Evolutionary conservation across 1,140 invertebrate species (phyloP).

Genomic region (Pseudoatta argentina): DNA sequence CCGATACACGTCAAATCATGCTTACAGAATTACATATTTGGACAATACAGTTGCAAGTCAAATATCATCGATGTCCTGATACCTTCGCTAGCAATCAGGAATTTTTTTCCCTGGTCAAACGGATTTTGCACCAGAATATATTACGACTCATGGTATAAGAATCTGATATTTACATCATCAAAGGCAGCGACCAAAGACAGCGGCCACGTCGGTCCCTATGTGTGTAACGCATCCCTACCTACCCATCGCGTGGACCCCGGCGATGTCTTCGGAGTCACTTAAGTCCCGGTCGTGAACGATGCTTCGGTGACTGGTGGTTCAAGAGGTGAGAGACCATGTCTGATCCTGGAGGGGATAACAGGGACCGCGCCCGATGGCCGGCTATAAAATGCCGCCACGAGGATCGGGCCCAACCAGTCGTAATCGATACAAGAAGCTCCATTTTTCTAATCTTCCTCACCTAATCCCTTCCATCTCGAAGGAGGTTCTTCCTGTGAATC

Average conservation of each 20-base stretch:
- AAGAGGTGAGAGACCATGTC: conserved; percentile 73
- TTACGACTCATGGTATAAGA: background rate
- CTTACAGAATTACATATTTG: no score
- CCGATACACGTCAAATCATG: no score
- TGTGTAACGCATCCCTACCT: background rate
- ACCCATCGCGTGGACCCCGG: background rate
- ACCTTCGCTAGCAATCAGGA: background rate
- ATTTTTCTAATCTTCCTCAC: conserved; percentile 50
- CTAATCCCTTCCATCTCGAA: conserved; percentile 15
- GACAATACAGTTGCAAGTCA: background rate
- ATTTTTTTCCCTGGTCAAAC: background rate
- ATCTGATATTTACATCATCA: no score
- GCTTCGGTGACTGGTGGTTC: conserved; percentile 74
- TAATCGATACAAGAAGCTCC: conserved; percentile 79
- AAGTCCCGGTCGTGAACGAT: conserved; percentile 58
- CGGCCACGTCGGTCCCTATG: background rate
- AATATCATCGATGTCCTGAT: background rate
- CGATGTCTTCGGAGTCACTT: conserved; percentile 29
- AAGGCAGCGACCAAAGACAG: background rate
- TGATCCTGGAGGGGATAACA: conserved; percentile 62
- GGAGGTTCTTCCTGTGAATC: background rate
- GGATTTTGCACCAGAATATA: background rate
- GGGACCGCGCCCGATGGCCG: conserved; percentile 81
- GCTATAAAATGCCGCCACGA: conserved; percentile 83
- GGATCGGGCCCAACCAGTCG: conserved; percentile 84